Conservation (phyloP, 2,797 vertebrate species). For the Cyclopterus lumpus region DNA sequence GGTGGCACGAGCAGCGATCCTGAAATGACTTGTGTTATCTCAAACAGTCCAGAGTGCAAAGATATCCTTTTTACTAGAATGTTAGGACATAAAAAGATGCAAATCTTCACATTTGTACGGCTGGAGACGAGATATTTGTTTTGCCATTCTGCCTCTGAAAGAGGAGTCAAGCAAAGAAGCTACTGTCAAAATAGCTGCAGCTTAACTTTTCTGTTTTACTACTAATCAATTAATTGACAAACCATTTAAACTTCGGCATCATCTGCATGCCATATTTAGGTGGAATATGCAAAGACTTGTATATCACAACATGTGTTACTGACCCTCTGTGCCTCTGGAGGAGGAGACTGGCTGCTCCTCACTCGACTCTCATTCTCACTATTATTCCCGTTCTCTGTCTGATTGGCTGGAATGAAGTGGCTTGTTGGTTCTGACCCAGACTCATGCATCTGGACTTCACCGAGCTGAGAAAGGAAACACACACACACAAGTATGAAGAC, state of each 20-base stretch:
- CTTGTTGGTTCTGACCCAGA: constrained; percentile 95
- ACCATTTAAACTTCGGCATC: not conserved
- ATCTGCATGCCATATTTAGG: not conserved
- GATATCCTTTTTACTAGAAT: not conserved
- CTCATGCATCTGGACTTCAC: constrained; percentile 99
- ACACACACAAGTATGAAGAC: constrained; percentile 72
- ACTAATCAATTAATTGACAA: not conserved
- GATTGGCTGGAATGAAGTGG: constrained; percentile 92
- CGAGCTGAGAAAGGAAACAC: constrained; percentile 85
- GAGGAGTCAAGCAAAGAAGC: not conserved
- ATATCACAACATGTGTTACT: constrained; percentile 61
- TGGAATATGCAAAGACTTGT: not conserved
- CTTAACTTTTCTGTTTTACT: not conserved
- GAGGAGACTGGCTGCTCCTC: constrained; percentile 90
- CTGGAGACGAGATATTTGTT: not conserved
- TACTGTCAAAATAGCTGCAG: not conserved
- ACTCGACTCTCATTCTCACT: constrained; percentile 90
- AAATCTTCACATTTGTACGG: not conserved
- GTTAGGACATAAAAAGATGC: not conserved
- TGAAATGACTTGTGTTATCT: not conserved
- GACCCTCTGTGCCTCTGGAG: constrained; percentile 87
- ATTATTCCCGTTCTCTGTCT: constrained; percentile 87
- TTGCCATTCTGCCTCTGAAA: not conserved
- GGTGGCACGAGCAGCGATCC: too few relatives aligned
- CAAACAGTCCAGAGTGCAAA: not conserved